A percentile compares a stretch with the other conserved stretches of the same genome.
Conservation (phyloP, 1,140 invertebrate genomes). For the Drosophila virilis region DNA sequence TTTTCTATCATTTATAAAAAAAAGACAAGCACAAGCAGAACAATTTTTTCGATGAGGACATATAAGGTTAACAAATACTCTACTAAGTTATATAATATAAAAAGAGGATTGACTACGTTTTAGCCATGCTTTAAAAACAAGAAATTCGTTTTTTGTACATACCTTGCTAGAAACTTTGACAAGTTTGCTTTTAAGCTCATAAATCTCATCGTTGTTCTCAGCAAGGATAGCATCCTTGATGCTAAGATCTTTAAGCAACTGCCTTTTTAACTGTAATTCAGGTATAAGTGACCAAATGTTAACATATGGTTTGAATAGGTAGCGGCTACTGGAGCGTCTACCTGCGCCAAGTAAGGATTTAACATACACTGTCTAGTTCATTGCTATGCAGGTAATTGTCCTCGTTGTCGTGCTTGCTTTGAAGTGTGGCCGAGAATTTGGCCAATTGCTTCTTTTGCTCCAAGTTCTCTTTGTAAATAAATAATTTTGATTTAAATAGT, state of each 20-base stretch:
- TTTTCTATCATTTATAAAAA: too few species aligned
- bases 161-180: slow-evolving; percentile 34
- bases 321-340: slow-evolving; percentile 1
- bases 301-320: slow-evolving; percentile 1
- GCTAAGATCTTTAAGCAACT: slow-evolving; percentile 50
- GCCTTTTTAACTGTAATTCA: slow-evolving; percentile 56
- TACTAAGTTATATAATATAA: too few species aligned
- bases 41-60: too few species aligned
- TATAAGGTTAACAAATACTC: too few species aligned
- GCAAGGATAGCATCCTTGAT: slow-evolving; percentile 42
- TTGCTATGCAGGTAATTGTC: not conserved
- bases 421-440: slow-evolving; percentile 18
- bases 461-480: slow-evolving; percentile 28
- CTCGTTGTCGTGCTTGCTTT: slow-evolving; percentile 15
- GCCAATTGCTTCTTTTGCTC: slow-evolving; percentile 36
- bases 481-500: too few species aligned
- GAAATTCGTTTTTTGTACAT: not conserved
- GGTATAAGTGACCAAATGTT: slow-evolving; percentile 16
- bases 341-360: slow-evolving; percentile 6
- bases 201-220: slow-evolving; percentile 46
- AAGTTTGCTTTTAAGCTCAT: slow-evolving; percentile 36
- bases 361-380: slow-evolving; percentile 61
- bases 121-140: too few species aligned
- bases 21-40: too few species aligned
- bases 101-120: too few species aligned